Base-by-base conservation (phyloP, 2,888 invertebrate genomes). In the Nysson spinosus region DNA sequence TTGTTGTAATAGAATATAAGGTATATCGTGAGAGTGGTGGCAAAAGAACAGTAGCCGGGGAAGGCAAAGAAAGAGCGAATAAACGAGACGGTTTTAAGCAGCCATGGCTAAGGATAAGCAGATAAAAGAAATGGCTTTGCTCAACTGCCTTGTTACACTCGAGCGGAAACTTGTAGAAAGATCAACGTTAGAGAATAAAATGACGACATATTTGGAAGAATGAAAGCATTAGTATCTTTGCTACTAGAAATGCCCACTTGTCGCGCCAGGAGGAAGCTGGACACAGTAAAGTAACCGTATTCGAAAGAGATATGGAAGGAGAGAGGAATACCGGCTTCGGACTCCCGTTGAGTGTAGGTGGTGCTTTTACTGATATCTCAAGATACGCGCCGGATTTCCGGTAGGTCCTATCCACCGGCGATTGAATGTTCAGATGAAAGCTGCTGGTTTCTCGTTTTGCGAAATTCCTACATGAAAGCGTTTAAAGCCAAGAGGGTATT, bases 321-420 rank as follows among this genome's bases (percentile, higher is more conserved):
- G 6, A 11, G n/a, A 11, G 12, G 42, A 35, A 46, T 37, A 22
- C 28, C 42, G 20, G 12, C 35, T 42, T n/a, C n/a, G 42, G n/a
- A 22, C 17, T 2, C n/a, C 22, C 20, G 12, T 57, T 42, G 34
- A 47, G 77, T 68, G 77, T 75, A 64, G 76, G 66, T 26, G 63
- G 39, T 50, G 47, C 32, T 46, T 40, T 35, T 37, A 49, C 47
- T 60, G 78, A 73, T 79, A 77, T 32, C 57, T 44, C 14, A 52
- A 47, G 71, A 72, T 73, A 76, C 62, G 65, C 64, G 61, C 75
- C 78, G 79, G 80, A 79, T 72, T 73, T 79, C 79, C 80, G 67
- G 65, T 42, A 54, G 51, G 57, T 50, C 64, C 67, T 75, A 74
- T 72, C 75, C 69, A 37, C 17, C 54, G 58, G 43, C 54, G 50